phyloP scores from a whole-genome alignment of 2,797 vertebrate species.

The Nyctibius grandis region DNA sequence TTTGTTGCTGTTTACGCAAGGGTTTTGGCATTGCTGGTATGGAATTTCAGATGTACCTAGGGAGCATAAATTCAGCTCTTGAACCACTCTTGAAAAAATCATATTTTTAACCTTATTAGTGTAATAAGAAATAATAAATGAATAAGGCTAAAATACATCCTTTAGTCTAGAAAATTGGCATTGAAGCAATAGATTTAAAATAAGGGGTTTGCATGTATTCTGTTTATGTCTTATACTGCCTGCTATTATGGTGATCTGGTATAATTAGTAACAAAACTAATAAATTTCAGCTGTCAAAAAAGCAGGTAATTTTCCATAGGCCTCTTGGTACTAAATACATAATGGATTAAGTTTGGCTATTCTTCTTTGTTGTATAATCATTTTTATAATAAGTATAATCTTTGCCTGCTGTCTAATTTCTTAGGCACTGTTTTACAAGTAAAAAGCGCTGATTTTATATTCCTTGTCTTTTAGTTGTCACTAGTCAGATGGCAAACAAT shows the following conservation, averaged over 20 bases:
- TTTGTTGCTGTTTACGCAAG: not conserved
- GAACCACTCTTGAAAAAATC: not conserved
- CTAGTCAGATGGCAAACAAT: fast-evolving
- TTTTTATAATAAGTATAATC: not conserved
- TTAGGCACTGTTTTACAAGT: not conserved
- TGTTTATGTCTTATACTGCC: not conserved
- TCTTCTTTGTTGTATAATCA: not conserved
- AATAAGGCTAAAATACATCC: not conserved
- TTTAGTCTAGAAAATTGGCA: not conserved
- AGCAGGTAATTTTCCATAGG: not conserved
- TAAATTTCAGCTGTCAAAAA: not conserved
- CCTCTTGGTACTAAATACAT: not conserved
- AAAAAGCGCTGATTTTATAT: not conserved
- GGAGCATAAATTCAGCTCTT: not conserved
- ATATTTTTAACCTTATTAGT: not conserved
- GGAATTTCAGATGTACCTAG: not conserved
- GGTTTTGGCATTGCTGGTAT: not conserved
- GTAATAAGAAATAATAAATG: not conserved
- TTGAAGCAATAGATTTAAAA: not conserved
- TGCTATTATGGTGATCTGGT: not conserved
- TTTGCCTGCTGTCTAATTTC: not conserved
- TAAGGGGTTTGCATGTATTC: fast-evolving
- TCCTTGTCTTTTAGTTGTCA: not conserved
- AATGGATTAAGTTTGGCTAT: not conserved
- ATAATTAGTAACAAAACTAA: not conserved